These are phyloP conservation scores for Scyliorhinus canicula DNA, from an alignment of 2,797 vertebrate genomes.

Conservation along the genomic window DNA sequence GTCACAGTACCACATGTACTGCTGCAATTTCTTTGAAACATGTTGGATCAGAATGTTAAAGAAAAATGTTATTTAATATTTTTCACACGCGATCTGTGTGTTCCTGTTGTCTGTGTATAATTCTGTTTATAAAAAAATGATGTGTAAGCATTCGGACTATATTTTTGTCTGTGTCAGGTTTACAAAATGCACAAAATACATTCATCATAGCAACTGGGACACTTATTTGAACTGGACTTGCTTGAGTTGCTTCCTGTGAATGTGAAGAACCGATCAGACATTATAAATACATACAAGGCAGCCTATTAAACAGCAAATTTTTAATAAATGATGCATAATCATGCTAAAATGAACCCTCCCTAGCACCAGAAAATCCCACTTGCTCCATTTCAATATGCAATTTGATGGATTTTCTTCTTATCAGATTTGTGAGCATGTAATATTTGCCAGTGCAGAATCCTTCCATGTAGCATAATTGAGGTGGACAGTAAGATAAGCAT, in stretches of 20 bases:
- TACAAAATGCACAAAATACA: background rate
- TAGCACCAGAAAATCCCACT: background rate
- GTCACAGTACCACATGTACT: slow-evolving; percentile 72
- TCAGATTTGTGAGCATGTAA: background rate
- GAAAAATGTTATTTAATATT: slow-evolving; percentile 71
- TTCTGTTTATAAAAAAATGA: slow-evolving; percentile 63
- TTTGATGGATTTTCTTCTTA: background rate
- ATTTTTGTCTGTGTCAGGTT: slow-evolving; percentile 47
- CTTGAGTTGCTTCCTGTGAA: background rate
- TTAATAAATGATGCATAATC: background rate
- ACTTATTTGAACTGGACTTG: background rate
- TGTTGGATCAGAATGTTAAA: slow-evolving; percentile 58
- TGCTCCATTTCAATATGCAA: background rate
- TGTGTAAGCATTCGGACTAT: slow-evolving; percentile 57
- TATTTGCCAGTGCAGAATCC: background rate
- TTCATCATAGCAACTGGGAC: background rate
- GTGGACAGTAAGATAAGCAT: background rate
- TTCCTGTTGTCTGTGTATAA: slow-evolving; percentile 65
- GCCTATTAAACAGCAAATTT: background rate
- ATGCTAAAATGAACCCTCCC: no score
- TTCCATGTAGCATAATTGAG: background rate
- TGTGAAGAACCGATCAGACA: background rate
- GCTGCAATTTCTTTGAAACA: slow-evolving; percentile 72
- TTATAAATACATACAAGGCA: background rate
- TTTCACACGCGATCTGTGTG: slow-evolving; percentile 67